These are phyloP conservation scores for Colletes latitarsis DNA, from an alignment of 1,140 invertebrate genomes.

Conservation along the genomic window DNA sequence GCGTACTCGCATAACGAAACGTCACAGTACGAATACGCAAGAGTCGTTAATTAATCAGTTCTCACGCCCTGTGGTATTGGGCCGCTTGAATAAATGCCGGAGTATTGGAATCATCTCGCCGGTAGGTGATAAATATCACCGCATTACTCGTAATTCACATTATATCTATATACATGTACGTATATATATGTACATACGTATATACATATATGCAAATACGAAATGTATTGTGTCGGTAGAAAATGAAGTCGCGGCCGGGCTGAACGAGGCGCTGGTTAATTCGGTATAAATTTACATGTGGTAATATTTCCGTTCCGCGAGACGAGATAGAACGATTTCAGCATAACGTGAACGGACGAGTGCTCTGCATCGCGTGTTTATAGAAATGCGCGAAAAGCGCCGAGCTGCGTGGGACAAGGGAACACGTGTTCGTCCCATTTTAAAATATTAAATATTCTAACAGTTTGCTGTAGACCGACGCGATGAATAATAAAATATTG, in stretches of 20 bases:
- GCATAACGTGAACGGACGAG: not conserved
- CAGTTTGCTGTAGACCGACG: no score
- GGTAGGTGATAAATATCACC: slow-evolving; percentile 31
- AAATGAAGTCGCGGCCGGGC: not conserved
- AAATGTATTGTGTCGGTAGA: not conserved
- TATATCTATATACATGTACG: not conserved
- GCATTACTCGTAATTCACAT: slow-evolving; percentile 39
- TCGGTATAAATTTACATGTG: slow-evolving; percentile 41
- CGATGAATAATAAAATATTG: no score
- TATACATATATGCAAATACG: slow-evolving; percentile 7
- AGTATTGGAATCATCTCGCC: slow-evolving; percentile 38
- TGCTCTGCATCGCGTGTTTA: not conserved
- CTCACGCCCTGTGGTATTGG: slow-evolving; percentile 14
- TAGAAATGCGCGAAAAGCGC: not conserved
- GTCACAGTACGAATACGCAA: slow-evolving; percentile 38
- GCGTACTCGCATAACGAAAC: slow-evolving; percentile 60
- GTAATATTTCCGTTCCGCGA: slow-evolving; percentile 36
- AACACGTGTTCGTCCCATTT: not conserved
- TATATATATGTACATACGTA: not conserved
- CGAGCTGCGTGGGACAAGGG: not conserved
- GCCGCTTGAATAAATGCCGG: slow-evolving; percentile 34
- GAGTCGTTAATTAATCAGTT: slow-evolving; percentile 61
- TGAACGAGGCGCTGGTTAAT: slow-evolving; percentile 20
- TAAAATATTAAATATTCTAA: not conserved
- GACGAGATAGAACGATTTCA: not conserved